Evolutionary conservation across 2,113 vertebrate species (phyloP), one percentile per base, ranked within the genome.

Genomic region (Cromileptes altivelis): DNA sequence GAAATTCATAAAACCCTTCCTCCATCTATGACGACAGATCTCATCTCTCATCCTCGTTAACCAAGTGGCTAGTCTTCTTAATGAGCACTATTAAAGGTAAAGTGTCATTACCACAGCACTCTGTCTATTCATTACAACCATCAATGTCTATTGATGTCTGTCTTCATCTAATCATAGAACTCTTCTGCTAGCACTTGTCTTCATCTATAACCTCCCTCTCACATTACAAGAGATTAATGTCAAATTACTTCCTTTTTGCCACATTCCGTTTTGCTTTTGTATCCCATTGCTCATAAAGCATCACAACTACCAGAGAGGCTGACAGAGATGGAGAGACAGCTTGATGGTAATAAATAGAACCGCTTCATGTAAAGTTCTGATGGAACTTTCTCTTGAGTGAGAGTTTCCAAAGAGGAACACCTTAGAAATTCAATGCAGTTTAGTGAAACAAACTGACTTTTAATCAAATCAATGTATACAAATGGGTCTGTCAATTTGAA

Each of bases 21-120:
- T 68, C 15, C 57, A 14, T 68, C 77, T 57, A 14, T 72, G 69
- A 64, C 50, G 71, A 90, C 76, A 87, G 82, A 42, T 75, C 78
- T 78, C 84, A 77, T 86, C 72, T 88, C 73, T 92, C 86, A 85
- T 89, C 80, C 84, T 85, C 76, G 50, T 85, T 87, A 82, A 91
- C 89, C 79, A 85, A 90, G 83, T 88, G 87, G 77, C 80, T 80
- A 70, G 78, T 85, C 72, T 79, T 88, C 84, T 88, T 93, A 95
- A 94, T 94, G 90, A 94, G 86, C 77, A 79, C 93, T 89, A 91
- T 95, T 94, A 92, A 93, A 91, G 92, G 89, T 88, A 90, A 91
- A 89, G 86, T 87, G 75, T 85, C 91, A 94, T 92, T 93, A 94
- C 83, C n/a, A 49, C 84, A 79, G 81, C 74, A 84, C 88, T 90